phyloP scores from a whole-genome alignment of 2,113 vertebrate genomes.

The Geococcyx californianus region DNA sequence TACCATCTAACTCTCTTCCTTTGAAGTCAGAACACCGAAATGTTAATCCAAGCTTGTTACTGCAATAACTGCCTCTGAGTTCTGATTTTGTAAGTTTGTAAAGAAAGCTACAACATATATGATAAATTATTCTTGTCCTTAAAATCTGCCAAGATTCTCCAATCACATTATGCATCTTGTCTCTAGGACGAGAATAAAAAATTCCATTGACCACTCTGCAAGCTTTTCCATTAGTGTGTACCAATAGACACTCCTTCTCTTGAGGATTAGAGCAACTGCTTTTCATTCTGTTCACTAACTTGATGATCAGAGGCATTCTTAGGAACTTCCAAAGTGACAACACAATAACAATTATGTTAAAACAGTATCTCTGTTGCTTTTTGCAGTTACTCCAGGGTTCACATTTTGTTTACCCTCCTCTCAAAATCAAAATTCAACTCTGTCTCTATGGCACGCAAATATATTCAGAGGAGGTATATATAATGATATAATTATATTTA shows the following conservation, averaged over 20 bases:
- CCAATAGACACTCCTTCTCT: not conserved
- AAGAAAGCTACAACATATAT: not conserved
- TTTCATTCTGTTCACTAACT: not conserved
- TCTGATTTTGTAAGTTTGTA: not conserved
- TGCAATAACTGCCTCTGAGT: not conserved
- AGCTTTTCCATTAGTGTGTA: not conserved
- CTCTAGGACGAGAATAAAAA: not conserved
- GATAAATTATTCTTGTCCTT: not conserved
- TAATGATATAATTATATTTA: too few species aligned
- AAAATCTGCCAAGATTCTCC: not conserved
- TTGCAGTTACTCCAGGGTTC: not conserved
- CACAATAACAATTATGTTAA: not conserved
- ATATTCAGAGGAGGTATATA: not conserved
- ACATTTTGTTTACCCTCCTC: not conserved
- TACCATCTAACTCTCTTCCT: not conserved
- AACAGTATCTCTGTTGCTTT: not conserved
- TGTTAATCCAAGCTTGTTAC: not conserved
- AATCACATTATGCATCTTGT: not conserved
- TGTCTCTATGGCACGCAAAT: not conserved
- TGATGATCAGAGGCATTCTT: not conserved
- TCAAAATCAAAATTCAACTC: not conserved
- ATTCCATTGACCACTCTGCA: not conserved
- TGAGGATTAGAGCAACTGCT: not conserved
- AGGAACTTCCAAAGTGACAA: not conserved
- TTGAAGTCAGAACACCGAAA: not conserved